Percentiles rank a stretch among this genome's conserved stretches.
phyloP scores from a whole-genome alignment of 2,113 vertebrate species.

The Vicugna pacos region DNA sequence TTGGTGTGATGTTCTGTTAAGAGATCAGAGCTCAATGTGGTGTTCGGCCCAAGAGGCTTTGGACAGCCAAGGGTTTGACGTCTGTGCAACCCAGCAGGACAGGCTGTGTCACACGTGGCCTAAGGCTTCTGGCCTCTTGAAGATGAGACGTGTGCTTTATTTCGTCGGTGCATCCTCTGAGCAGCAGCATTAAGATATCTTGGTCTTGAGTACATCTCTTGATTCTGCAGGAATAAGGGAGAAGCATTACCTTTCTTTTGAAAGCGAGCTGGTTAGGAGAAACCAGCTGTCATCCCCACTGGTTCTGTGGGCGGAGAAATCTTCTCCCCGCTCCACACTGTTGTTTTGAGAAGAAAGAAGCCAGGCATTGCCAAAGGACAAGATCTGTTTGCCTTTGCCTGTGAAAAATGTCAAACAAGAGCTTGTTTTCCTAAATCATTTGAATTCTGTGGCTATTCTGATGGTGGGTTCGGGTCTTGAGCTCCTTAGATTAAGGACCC shows the following conservation, averaged over 20 bases:
- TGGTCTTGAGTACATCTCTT: neutral
- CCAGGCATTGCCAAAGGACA: constrained; percentile 65
- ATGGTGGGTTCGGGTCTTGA: neutral
- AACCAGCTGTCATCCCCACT: constrained; percentile 9
- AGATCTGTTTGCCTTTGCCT: constrained; percentile 76
- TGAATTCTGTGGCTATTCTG: neutral
- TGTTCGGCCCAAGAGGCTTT: neutral
- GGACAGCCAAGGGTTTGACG: neutral
- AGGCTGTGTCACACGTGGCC: neutral
- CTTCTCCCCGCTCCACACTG: constrained; percentile 66
- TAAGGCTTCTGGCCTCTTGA: neutral
- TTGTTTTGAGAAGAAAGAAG: constrained; percentile 73
- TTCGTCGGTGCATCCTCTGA: neutral
- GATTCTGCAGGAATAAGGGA: neutral
- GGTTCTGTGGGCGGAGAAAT: constrained; percentile 65
- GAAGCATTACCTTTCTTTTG: constrained; percentile 35
- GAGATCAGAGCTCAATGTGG: neutral
- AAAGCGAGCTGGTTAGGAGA: constrained; percentile 56
- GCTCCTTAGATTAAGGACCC: neutral
- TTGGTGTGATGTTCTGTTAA: neutral
- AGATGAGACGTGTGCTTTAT: neutral
- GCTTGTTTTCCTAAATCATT: constrained; percentile 70
- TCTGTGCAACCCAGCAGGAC: neutral
- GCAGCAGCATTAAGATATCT: neutral
- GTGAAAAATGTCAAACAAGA: constrained; percentile 65